Evolutionary conservation across 2,888 invertebrate species (phyloP).

Genomic region (Linnaemya tessellans): DNA sequence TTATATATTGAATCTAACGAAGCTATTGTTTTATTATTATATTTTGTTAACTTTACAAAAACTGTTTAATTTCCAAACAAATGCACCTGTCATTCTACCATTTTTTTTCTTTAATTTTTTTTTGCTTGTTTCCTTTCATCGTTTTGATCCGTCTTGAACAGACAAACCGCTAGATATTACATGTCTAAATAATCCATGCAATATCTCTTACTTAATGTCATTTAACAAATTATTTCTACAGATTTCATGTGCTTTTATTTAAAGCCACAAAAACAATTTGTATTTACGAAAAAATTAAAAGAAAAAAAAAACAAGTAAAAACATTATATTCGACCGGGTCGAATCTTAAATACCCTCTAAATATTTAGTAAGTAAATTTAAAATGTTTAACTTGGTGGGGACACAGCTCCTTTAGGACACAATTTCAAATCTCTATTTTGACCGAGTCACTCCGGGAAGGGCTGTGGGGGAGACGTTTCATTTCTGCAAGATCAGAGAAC

Average conservation of each 20-base stretch:
- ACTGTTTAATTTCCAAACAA: constrained; percentile 46
- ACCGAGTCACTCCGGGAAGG: no score
- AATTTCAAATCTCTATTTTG: no score
- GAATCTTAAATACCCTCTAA: no score
- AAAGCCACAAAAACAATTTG: not conserved
- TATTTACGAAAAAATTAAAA: not conserved
- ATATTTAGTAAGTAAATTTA: no score
- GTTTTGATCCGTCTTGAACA: not conserved
- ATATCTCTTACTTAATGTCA: constrained; percentile 40
- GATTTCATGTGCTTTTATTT: constrained; percentile 7
- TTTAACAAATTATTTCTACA: constrained; percentile 40
- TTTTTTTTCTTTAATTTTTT: not conserved
- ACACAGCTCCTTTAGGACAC: no score
- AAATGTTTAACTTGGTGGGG: no score
- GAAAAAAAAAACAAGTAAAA: not conserved
- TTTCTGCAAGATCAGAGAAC: no score
- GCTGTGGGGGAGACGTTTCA: no score
- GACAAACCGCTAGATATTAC: not conserved
- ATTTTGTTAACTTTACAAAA: constrained; percentile 30
- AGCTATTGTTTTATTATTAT: constrained; percentile 1
- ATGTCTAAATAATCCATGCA: constrained; percentile 29
- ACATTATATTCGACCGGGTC: no score
- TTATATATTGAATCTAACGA: constrained; percentile 36
- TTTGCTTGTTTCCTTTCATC: not conserved
- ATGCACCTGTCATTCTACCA: constrained; percentile 49